These are phyloP conservation scores for Pelobates fuscus DNA, from an alignment of 2,113 vertebrate species.

Conservation along the genomic window DNA sequence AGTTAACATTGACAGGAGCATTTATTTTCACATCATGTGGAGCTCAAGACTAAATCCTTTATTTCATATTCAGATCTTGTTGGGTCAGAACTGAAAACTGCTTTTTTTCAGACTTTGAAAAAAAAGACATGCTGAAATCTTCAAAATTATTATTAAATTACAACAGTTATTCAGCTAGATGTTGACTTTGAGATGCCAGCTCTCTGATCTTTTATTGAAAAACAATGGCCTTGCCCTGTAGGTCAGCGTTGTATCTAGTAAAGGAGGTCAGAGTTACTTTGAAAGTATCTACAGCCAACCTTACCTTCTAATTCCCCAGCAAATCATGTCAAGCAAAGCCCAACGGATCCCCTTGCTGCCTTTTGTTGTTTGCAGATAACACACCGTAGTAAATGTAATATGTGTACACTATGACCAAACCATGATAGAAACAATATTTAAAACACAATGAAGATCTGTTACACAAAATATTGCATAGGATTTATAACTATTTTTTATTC, in stretches of 20 bases:
- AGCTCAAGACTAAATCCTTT: slow-evolving; percentile 84
- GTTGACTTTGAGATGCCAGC: slow-evolving; percentile 83
- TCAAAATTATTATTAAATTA: slow-evolving; percentile 82
- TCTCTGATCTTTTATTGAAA: slow-evolving; percentile 85
- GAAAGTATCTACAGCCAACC: slow-evolving; percentile 67
- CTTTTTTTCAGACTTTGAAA: slow-evolving; percentile 78
- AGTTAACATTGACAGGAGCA: slow-evolving; percentile 82
- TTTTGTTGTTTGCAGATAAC: slow-evolving; percentile 76
- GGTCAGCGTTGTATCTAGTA: slow-evolving; percentile 74
- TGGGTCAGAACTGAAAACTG: slow-evolving; percentile 76
- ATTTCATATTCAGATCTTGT: slow-evolving; percentile 85
- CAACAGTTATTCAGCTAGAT: slow-evolving; percentile 76
- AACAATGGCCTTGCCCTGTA: slow-evolving; percentile 75
- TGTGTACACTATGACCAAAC: slow-evolving; percentile 63
- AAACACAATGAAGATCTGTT: too few species aligned
- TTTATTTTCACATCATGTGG: slow-evolving; percentile 77
- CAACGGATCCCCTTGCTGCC: slow-evolving; percentile 79
- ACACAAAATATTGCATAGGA: too few species aligned
- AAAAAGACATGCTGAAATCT: slow-evolving; percentile 77
- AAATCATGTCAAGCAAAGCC: slow-evolving; percentile 76
- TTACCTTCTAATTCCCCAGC: slow-evolving; percentile 63
- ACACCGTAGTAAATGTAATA: slow-evolving; percentile 79
- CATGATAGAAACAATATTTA: not conserved
- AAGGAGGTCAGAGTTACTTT: slow-evolving; percentile 74
- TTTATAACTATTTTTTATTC: too few species aligned